Percentiles rank a stretch among this genome's conserved stretches.
Conservation (phyloP, 2,113 vertebrate species). For the Anseranas semipalmata region DNA sequence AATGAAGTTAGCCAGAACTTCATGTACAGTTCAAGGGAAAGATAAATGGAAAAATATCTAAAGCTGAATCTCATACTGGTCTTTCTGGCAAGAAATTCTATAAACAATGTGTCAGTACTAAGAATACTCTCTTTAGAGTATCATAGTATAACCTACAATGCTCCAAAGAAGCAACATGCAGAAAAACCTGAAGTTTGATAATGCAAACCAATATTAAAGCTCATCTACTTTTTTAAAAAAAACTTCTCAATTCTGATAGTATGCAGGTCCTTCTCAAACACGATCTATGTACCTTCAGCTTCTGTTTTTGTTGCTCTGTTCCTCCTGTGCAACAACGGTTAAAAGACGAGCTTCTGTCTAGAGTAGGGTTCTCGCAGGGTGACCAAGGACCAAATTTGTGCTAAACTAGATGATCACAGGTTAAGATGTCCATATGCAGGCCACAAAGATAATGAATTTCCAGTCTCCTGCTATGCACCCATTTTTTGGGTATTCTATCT, state of each 20-base stretch:
- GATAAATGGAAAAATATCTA: background rate
- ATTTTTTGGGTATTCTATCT: too few relatives aligned
- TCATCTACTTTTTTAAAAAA: background rate
- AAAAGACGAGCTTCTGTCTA: background rate
- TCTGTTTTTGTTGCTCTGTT: background rate
- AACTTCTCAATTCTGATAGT: background rate
- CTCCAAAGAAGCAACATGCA: background rate
- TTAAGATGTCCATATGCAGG: background rate
- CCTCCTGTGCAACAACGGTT: background rate
- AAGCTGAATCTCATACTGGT: background rate
- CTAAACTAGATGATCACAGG: background rate
- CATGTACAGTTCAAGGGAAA: background rate
- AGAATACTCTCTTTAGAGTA: background rate
- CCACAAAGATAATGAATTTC: background rate
- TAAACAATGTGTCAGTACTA: background rate
- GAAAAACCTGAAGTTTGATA: background rate
- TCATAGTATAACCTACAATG: background rate
- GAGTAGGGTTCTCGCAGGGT: background rate
- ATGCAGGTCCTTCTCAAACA: background rate
- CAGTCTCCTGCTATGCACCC: background rate
- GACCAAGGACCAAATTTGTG: background rate
- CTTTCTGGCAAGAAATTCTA: background rate
- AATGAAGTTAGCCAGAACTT: background rate
- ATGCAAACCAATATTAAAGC: background rate
- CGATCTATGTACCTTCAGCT: rapidly evolving